These are phyloP conservation scores for Aramus guarauna DNA, from an alignment of 2,113 vertebrate species.

Conservation along the genomic window DNA sequence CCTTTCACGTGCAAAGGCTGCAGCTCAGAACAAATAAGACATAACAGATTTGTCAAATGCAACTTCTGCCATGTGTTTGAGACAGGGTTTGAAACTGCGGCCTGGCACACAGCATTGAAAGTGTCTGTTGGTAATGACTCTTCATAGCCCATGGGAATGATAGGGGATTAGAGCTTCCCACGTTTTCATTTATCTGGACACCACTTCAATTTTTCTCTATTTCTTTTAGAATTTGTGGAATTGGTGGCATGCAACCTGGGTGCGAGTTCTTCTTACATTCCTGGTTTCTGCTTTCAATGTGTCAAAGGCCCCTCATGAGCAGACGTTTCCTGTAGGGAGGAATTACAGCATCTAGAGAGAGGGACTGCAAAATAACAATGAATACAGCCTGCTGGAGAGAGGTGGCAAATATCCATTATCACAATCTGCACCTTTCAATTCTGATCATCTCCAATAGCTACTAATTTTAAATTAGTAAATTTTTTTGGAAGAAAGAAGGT, in stretches of 20 bases:
- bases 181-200: neutral
- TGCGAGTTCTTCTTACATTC: neutral
- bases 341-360: neutral
- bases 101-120: neutral
- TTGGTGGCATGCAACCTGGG: neutral
- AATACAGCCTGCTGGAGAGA: neutral
- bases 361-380: neutral
- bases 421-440: neutral
- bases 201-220: neutral
- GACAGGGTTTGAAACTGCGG: neutral
- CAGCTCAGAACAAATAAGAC: neutral
- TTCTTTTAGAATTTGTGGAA: neutral
- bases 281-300: neutral
- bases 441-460: neutral
- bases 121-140: neutral
- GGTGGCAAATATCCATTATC: neutral
- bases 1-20: neutral
- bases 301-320: neutral
- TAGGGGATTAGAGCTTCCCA: neutral
- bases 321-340: neutral
- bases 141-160: neutral
- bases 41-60: neutral
- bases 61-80: neutral
- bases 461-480: neutral
- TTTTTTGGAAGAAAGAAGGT: neutral